Evolutionary conservation across 2,888 invertebrate species (phyloP), one percentile per base, ranked within the genome.

Genomic region (Chaitophorus viminalis): DNA sequence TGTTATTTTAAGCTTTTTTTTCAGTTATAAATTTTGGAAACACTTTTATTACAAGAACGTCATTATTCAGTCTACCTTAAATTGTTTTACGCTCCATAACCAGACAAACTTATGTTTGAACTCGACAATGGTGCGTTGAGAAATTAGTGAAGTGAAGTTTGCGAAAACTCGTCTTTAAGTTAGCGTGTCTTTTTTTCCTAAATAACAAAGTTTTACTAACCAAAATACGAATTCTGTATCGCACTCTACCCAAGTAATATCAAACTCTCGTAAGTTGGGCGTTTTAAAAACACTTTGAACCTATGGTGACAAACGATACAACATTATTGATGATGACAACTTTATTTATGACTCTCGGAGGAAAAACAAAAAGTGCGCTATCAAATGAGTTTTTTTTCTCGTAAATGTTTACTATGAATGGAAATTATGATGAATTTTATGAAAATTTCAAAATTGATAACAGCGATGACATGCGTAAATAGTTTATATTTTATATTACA

Each of bases 181-280:
- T 84, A 46, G 65, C 65, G 29, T 65, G 60, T 75, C 74, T 84
- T 84, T 84, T 84, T 76, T 75, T 84, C 75, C 76, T 84, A 84
- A 84, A 84, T 65, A 84, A 76, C 75, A 84, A 84, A 84, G 83
- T 84, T 84, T 65, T 65, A 60, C 60, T 39, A 31, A 31, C 75
- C 75, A 39, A 84, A 76, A 76, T 65, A 39, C 75, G 60, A 75
- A 65, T 83, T 75, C 14, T 29, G 74, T 39, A 60, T 75, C 29
- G 31, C 29, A n/a, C 21, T 70, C 68, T 33, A 18, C 54, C 17
- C 33, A 54, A 36, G 54, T 82, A 5, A 14, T 70, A 46, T 17
- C 8, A 52, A 82, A 82, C 82, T 33, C 54, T 70, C 8, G 74
- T 70, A 46, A 70, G 68, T 81, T 72, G n/a, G 54, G 52, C 46